Percentiles rank a stretch among this genome's conserved stretches.
Conservation (phyloP, 2,113 vertebrate genomes). For the Plotosus lineatus region DNA sequence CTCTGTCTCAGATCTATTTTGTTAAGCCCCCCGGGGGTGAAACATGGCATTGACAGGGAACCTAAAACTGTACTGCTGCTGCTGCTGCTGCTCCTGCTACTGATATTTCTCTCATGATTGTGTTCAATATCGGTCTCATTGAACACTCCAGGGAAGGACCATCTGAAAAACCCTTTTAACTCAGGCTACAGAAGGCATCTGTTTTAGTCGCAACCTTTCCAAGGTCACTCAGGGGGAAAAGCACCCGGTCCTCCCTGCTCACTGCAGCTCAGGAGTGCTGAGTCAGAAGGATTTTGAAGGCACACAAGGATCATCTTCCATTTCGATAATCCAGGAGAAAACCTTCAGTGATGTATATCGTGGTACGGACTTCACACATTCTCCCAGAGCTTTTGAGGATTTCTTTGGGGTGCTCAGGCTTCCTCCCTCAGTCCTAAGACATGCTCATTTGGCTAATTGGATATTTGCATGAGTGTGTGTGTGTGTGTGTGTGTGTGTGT, state of each 20-base stretch:
- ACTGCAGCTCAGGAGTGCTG: constrained; percentile 36
- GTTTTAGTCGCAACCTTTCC: constrained; percentile 41
- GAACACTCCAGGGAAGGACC: constrained; percentile 23
- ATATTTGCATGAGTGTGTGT: too few relatives aligned
- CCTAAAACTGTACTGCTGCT: constrained; percentile 5
- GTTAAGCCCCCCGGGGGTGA: background rate
- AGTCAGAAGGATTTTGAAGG: constrained; percentile 32
- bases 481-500: too few relatives aligned
- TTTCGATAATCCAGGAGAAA: constrained; percentile 13
- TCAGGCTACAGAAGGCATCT: constrained; percentile 43
- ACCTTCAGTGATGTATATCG: background rate
- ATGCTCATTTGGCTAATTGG: too few relatives aligned
- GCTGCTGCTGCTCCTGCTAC: constrained; percentile 27
- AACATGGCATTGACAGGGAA: constrained; percentile 7
- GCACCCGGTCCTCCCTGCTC: constrained; percentile 30
- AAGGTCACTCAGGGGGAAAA: constrained; percentile 35
- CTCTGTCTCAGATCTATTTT: constrained; percentile 21
- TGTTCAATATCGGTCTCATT: constrained; percentile 18
- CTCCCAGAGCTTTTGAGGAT: too few relatives aligned
- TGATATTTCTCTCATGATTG: constrained; percentile 32
- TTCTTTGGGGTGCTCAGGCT: too few relatives aligned
- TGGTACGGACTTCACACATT: too few relatives aligned
- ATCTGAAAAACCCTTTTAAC: constrained; percentile 39
- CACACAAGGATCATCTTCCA: constrained; percentile 36
- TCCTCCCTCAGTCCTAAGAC: too few relatives aligned